phyloP scores from a whole-genome alignment of 2,888 invertebrate species.

The Thera obeliscata region DNA sequence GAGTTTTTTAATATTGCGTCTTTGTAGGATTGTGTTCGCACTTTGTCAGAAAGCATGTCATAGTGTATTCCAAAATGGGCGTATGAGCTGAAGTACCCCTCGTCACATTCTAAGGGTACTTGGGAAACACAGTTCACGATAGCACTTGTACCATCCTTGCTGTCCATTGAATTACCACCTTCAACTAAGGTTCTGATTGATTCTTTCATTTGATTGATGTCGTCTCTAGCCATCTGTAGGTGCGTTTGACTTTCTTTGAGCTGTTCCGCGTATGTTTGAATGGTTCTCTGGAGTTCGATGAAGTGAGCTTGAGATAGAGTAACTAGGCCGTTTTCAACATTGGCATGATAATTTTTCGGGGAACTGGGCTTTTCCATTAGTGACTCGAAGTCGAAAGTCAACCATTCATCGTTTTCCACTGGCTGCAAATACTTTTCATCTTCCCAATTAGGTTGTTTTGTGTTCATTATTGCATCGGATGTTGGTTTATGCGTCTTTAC shows the following conservation, averaged over 20 bases:
- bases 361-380: slow-evolving; percentile 65
- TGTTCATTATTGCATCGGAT: slow-evolving; percentile 82
- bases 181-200: slow-evolving; percentile 85
- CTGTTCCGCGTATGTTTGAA: slow-evolving; percentile 83
- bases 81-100: slow-evolving; percentile 92
- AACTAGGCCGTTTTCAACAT: slow-evolving; percentile 86
- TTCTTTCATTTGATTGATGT: slow-evolving; percentile 85
- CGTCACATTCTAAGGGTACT: slow-evolving; percentile 87
- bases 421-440: slow-evolving; percentile 92
- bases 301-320: slow-evolving; percentile 86
- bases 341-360: slow-evolving; percentile 82
- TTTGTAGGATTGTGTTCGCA: slow-evolving; percentile 94
- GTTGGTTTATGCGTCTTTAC: slow-evolving; percentile 87
- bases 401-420: slow-evolving; percentile 90
- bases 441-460: slow-evolving; percentile 86
- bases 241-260: slow-evolving; percentile 85
- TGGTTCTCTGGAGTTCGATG: slow-evolving; percentile 84
- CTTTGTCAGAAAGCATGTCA: slow-evolving; percentile 96
- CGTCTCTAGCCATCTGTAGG: slow-evolving; percentile 85
- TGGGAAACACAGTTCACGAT: slow-evolving; percentile 71
- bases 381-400: slow-evolving; percentile 90
- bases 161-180: slow-evolving; percentile 51
- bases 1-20: slow-evolving; percentile 92
- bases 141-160: slow-evolving; percentile 43
- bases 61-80: slow-evolving; percentile 96